Conservation (phyloP, 1,140 invertebrate species). For the Bilobella aurantiaca region DNA sequence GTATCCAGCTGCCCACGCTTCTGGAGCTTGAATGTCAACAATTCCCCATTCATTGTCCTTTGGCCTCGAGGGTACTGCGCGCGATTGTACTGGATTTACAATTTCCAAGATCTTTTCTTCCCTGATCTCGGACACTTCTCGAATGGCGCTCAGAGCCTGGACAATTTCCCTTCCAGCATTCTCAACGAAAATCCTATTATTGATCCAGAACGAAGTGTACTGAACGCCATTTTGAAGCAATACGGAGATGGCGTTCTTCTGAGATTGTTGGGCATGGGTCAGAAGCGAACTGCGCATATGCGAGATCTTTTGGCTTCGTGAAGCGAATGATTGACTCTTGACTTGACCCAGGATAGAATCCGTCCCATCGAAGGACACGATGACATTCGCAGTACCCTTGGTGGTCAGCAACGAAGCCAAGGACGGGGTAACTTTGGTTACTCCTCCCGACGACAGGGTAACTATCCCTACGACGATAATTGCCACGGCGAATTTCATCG, state of each 20-base stretch:
- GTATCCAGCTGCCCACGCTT: slow-evolving; percentile 7
- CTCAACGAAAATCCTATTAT: slow-evolving; percentile 15
- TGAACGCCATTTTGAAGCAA: neutral
- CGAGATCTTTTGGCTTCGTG: neutral
- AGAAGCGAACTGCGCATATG: neutral
- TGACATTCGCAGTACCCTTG: neutral
- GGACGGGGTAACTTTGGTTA: neutral
- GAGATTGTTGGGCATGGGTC: neutral
- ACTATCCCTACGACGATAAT: too few species aligned
- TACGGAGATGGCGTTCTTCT: neutral
- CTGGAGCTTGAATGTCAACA: slow-evolving; percentile 7
- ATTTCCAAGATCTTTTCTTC: slow-evolving; percentile 10
- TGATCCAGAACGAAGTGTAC: slow-evolving; percentile 13
- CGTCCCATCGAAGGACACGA: neutral
- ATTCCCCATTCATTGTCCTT: slow-evolving; percentile 9
- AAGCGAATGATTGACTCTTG: neutral
- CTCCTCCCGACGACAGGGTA: neutral
- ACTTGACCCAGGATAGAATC: neutral
- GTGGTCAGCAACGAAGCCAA: neutral
- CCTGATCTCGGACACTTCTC: neutral
- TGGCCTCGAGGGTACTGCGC: neutral
- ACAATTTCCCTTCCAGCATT: neutral
- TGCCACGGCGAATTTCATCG: too few species aligned
- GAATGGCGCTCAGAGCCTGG: neutral
- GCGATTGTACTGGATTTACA: neutral